phyloP scores from a whole-genome alignment of 2,888 invertebrate species.

The Oxystoma pomonae region DNA sequence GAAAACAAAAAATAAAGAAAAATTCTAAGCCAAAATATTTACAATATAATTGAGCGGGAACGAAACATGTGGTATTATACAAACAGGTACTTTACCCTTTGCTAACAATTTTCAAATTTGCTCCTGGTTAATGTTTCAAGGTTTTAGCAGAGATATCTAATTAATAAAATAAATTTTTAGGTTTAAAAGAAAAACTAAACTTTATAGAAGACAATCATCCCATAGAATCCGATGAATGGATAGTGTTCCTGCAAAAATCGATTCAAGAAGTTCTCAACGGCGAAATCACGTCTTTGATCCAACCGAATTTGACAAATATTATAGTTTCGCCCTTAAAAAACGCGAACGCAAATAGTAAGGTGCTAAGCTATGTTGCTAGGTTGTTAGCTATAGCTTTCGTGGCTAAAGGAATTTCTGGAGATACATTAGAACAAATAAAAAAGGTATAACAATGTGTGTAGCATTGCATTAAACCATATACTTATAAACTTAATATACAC shows the following conservation, averaged over 20 bases:
- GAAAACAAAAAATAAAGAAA: no score
- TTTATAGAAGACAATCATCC: constrained; percentile 49
- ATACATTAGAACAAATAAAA: constrained; percentile 50
- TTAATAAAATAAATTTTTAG: constrained; percentile 19
- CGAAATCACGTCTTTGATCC: constrained; percentile 69
- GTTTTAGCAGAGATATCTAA: no score
- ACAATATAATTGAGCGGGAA: no score
- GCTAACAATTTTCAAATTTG: no score
- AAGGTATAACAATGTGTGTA: no score
- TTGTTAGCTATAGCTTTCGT: constrained; percentile 63
- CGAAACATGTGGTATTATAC: no score
- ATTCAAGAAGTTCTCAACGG: constrained; percentile 80
- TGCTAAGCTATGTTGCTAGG: constrained; percentile 60
- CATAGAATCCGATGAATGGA: constrained; percentile 84
- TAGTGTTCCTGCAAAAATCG: constrained; percentile 75
- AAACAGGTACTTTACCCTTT: no score
- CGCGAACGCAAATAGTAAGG: constrained; percentile 57
- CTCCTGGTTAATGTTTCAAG: no score
- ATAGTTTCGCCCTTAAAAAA: constrained; percentile 60
- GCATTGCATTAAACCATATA: no score
- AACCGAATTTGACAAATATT: constrained; percentile 59
- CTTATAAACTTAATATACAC: no score
- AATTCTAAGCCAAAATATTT: no score
- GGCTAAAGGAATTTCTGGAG: constrained; percentile 46
- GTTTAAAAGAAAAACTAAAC: constrained; percentile 29